Conservation (phyloP, 2,797 vertebrate genomes). For the Pangasius mekongensis region DNA sequence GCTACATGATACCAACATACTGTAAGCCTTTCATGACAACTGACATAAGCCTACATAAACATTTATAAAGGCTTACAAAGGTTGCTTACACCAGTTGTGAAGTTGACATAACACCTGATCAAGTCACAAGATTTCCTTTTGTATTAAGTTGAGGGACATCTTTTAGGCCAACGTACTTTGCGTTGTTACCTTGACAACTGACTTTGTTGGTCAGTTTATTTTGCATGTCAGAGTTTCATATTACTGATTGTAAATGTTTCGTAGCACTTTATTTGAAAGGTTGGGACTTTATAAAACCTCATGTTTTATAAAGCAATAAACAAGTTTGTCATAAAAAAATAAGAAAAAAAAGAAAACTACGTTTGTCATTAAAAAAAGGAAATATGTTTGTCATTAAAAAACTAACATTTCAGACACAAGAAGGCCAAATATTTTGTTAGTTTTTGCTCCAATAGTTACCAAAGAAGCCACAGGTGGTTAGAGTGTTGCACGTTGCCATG, state of each 20-base stretch:
- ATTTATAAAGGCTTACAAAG: slow-evolving; percentile 4
- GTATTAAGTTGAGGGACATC: not conserved
- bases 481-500: not conserved
- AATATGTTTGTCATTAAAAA: no score
- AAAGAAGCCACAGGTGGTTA: no score
- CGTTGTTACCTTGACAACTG: not conserved
- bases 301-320: not conserved
- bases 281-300: not conserved
- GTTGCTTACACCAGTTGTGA: not conserved
- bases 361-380: not conserved
- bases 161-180: not conserved
- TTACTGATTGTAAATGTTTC: not conserved
- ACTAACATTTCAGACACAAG: not conserved
- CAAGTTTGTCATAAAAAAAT: not conserved
- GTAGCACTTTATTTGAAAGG: not conserved
- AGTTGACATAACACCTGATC: not conserved
- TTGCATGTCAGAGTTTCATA: not conserved
- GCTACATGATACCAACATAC: no score
- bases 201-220: not conserved
- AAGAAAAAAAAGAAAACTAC: no score
- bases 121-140: not conserved
- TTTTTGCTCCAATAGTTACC: not conserved
- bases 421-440: not conserved
- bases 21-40: not conserved
- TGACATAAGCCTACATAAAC: slow-evolving; percentile 1